Conservation (phyloP, 1,140 invertebrate genomes). For the Phymastichus coffea region DNA sequence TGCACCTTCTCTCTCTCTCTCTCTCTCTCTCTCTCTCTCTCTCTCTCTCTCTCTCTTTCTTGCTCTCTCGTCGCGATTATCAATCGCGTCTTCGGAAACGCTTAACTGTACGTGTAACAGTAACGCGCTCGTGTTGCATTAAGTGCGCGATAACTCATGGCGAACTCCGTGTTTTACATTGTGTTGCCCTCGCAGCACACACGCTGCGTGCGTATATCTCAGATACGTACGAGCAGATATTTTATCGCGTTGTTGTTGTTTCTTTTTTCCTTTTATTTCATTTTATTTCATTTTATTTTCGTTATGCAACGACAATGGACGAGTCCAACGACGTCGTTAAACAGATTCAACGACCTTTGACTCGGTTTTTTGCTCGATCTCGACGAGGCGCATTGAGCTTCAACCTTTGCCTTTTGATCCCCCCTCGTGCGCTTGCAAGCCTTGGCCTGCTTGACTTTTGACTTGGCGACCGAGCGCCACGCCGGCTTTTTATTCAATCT, state of each 20-base stretch:
- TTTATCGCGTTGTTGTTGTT: no score
- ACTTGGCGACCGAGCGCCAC: no score
- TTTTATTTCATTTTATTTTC: no score
- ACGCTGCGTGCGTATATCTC: no score
- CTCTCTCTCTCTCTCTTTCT: neutral
- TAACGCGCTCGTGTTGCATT: neutral
- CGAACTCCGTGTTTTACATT: no score
- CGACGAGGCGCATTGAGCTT: neutral
- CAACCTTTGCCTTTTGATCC: constrained; percentile 9
- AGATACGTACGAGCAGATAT: no score
- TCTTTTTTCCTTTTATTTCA: no score
- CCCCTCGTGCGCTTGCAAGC: neutral
- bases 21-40: neutral
- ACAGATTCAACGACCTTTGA: no score
- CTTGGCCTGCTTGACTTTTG: neutral
- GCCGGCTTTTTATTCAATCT: no score
- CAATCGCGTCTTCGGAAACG: constrained; percentile 18
- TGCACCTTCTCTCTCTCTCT: neutral
- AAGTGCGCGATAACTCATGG: no score
- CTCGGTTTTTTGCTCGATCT: constrained; percentile 1
- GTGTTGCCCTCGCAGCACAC: no score
- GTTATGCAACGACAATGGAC: no score
- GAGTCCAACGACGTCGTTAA: neutral
- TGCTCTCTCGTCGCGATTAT: constrained; percentile 6
- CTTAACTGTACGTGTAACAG: constrained; percentile 8